Evolutionary conservation across 1,140 invertebrate species (phyloP), one percentile per base, ranked within the genome.

Genomic region (Diachasma alloeum): DNA sequence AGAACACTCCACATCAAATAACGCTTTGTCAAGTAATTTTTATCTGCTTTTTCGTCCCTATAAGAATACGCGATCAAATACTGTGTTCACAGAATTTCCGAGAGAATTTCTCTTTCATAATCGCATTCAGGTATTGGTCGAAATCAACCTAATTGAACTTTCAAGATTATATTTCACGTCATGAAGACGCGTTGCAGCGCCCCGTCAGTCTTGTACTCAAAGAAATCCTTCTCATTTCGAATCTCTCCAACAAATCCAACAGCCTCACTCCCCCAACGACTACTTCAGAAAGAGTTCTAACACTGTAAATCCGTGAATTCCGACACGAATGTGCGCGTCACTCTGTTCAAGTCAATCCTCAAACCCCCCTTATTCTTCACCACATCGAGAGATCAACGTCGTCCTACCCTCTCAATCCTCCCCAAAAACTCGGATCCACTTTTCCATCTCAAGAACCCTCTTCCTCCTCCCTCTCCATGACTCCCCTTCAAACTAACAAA

Each of bases 251-350:
- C 31, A 31, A 6, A 31, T 3, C 31, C 9, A 24, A 48, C 0
- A 72, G 42, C 46, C 4, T 59, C 31, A 36, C 53, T 59, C 44
- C 53, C 31, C 68, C 70, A 31, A 26, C 67, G 8, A 36, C 59
- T 44, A 36, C 19, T 39, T 26, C 13, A 42, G 67, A 74, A 63
- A 70, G 67, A 63, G 72, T 44, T 74, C 78, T 77, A 53, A 75
- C 80, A 85, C 81, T 87, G 87, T 81, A 89, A 89, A 89, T 86
- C 87, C 87, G 87, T 85, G 87, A 89, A 89, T 89, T 85, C 84
- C 87, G 80, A 87, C 86, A 88, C 86, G 88, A 89, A 89, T 87
- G 88, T 42, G 4, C 9, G 39, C 39, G 39, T 42, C 13, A 10
- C 9, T 10, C 13, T 11, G 39, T 42, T 89, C 87, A 88, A 88